These are phyloP conservation scores for Whitmania pigra DNA, from an alignment of 1,140 invertebrate species.

Conservation along the genomic window DNA sequence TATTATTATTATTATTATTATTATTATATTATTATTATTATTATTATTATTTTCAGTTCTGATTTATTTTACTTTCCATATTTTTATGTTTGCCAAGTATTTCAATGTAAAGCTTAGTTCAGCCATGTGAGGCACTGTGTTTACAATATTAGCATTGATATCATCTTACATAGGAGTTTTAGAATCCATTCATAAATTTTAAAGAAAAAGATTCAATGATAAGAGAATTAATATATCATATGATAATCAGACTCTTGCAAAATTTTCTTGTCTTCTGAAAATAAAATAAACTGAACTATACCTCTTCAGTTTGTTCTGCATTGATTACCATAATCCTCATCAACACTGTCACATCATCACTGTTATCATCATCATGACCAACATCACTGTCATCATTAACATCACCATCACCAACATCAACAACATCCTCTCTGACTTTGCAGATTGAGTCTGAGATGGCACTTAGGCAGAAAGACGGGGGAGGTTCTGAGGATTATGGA, in stretches of 20 bases:
- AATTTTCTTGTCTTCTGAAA: neutral
- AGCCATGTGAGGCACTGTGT: conserved; percentile 17
- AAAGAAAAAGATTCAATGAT: neutral
- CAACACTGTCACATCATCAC: too few species aligned
- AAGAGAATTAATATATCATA: neutral
- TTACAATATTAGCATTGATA: neutral
- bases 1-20: too few species aligned
- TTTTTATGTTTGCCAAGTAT: neutral
- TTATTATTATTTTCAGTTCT: too few species aligned
- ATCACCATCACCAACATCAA: too few species aligned
- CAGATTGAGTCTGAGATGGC: conserved; percentile 56
- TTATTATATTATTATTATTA: neutral
- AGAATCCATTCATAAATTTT: neutral
- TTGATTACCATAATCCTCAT: neutral
- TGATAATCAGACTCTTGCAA: neutral
- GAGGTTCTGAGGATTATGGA: conserved; percentile 89
- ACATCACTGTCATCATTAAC: too few species aligned
- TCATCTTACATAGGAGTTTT: neutral
- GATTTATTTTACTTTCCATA: too few species aligned
- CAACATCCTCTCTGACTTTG: neutral
- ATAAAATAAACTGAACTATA: neutral
- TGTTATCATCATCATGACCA: too few species aligned
- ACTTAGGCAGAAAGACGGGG: conserved; percentile 80
- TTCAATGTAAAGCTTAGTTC: neutral
- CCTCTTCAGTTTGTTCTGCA: neutral